phyloP scores from a whole-genome alignment of 2,797 vertebrate species.

The Sebastiscus albofasciatus region DNA sequence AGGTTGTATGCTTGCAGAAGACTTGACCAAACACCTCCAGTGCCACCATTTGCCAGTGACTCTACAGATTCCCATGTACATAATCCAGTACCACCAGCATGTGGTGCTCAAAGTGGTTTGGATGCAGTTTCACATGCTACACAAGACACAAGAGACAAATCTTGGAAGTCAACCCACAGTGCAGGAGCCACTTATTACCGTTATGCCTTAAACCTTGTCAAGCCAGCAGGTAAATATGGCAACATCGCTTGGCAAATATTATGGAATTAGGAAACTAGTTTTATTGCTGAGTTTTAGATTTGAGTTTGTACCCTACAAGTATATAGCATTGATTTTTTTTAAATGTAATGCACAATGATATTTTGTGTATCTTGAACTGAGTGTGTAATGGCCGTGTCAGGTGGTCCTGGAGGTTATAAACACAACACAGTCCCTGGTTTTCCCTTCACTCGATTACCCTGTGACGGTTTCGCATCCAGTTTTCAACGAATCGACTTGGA shows the following conservation, averaged over 20 bases:
- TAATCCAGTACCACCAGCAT: slow-evolving; percentile 8
- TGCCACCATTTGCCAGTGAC: slow-evolving; percentile 39
- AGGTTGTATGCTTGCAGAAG: slow-evolving; percentile 4
- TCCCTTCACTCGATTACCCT: slow-evolving; percentile 78
- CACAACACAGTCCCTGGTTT: slow-evolving; percentile 61
- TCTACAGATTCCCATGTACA: slow-evolving; percentile 44
- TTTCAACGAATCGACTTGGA: slow-evolving; percentile 89
- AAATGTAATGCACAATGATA: neutral
- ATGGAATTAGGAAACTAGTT: neutral
- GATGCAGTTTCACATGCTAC: slow-evolving; percentile 62
- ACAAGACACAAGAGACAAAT: slow-evolving; percentile 73
- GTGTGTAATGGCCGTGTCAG: slow-evolving; percentile 27
- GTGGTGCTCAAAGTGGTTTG: slow-evolving; percentile 60
- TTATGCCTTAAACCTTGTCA: slow-evolving; percentile 35
- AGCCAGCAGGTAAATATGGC: slow-evolving; percentile 55
- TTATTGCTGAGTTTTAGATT: neutral
- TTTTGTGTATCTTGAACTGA: neutral
- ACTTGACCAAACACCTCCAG: neutral
- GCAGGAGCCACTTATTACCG: slow-evolving; percentile 25
- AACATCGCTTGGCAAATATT: neutral
- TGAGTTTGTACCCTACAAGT: neutral
- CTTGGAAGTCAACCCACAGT: slow-evolving; percentile 65
- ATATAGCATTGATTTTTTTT: neutral
- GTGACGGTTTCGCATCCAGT: slow-evolving; percentile 82
- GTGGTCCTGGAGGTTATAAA: slow-evolving; percentile 18